These are phyloP conservation scores for Saguinus midas DNA, from an alignment of 2,113 vertebrate genomes.

Conservation along the genomic window DNA sequence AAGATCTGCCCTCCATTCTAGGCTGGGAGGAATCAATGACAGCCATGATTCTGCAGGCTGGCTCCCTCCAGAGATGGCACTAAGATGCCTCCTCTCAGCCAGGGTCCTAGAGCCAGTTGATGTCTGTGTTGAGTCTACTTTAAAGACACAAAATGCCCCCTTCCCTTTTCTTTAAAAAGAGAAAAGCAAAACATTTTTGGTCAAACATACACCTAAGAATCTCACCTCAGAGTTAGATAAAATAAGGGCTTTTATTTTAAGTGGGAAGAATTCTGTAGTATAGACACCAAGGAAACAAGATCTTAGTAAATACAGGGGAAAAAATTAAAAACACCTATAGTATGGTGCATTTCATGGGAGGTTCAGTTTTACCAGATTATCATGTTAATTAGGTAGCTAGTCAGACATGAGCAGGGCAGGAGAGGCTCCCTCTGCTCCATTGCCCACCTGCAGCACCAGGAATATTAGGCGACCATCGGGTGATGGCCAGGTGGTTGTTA, in stretches of 20 bases:
- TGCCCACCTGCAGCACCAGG: no score
- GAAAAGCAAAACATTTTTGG: not conserved
- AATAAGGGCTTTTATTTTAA: not conserved
- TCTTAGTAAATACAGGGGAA: not conserved
- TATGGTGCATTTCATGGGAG: not conserved
- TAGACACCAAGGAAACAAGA: not conserved
- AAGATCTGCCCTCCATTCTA: not conserved
- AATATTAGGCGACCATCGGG: no score
- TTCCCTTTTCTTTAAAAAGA: not conserved
- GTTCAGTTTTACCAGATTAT: not conserved
- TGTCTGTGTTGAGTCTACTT: not conserved
- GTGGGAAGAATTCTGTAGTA: not conserved
- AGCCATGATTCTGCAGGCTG: not conserved
- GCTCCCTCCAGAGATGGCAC: not conserved
- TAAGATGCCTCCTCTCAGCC: not conserved
- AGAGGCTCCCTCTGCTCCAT: no score
- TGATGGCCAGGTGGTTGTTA: no score
- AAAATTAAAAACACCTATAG: not conserved
- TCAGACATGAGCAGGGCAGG: no score
- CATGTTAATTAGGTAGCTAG: no score
- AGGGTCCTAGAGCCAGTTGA: not conserved
- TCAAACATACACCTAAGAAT: not conserved
- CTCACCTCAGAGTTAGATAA: not conserved
- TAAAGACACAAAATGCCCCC: not conserved
- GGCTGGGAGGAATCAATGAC: no score